Conservation (phyloP, 2,113 vertebrate genomes). For the Catharus fuscescens region DNA sequence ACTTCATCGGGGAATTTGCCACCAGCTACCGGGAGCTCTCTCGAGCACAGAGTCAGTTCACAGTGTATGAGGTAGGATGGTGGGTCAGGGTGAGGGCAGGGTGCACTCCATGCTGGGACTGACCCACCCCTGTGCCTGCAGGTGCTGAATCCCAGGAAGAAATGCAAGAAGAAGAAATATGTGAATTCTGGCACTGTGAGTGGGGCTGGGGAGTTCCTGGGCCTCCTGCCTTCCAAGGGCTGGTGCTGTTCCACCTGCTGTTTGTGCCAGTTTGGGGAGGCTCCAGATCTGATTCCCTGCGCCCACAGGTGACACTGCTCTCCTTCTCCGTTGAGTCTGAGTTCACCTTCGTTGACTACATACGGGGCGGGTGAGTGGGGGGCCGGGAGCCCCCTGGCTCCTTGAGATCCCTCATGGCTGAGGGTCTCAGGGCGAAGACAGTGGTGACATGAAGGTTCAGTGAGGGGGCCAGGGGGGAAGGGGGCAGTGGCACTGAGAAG, state of each 20-base stretch:
- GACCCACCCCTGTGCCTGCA: conserved; percentile 27
- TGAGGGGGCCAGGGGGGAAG: background rate
- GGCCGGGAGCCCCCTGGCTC: background rate
- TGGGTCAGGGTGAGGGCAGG: accelerated
- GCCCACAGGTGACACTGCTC: conserved; percentile 89
- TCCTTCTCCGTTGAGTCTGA: conserved; percentile 97
- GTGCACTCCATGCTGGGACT: accelerated
- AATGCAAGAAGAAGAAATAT: conserved; percentile 99
- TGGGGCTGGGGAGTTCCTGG: background rate
- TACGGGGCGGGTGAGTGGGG: conserved; percentile 93
- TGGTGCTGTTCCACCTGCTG: background rate
- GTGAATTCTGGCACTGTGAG: conserved; percentile 96
- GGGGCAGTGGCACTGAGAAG: background rate
- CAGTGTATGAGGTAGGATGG: conserved; percentile 84
- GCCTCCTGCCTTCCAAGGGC: background rate
- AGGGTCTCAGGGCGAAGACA: background rate
- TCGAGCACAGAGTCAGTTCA: conserved; percentile 95
- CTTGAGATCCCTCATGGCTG: background rate
- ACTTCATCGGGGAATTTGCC: conserved; percentile 98
- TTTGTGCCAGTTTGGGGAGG: background rate
- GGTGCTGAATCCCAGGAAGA: conserved; percentile 98
- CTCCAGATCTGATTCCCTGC: background rate
- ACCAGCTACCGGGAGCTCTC: conserved; percentile 98
- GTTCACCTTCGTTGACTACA: conserved; percentile 98
- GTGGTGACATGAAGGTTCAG: background rate